Conservation (phyloP, 2,888 invertebrate species). For the Cartodere bifasciata region DNA sequence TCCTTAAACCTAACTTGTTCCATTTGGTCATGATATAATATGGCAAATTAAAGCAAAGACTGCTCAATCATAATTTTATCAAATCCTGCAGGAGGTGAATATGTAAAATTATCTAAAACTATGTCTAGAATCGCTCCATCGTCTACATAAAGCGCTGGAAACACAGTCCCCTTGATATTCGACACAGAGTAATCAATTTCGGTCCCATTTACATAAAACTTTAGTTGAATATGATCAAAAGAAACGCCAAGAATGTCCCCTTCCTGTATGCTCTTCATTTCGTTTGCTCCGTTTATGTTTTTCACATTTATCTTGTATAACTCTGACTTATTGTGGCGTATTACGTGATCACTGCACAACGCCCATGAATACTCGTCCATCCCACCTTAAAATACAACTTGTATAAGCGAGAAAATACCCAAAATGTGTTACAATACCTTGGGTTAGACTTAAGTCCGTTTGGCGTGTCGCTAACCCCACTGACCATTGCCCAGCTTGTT, state of each 20-base stretch:
- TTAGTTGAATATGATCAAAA: slow-evolving; percentile 92
- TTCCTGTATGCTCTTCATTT: slow-evolving; percentile 59
- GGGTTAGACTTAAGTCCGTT: slow-evolving; percentile 73
- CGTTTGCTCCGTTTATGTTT: slow-evolving; percentile 28
- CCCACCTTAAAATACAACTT: slow-evolving; percentile 57
- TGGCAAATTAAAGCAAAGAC: slow-evolving; percentile 87
- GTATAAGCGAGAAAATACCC: neutral
- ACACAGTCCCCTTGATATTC: slow-evolving; percentile 82
- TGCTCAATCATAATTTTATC: slow-evolving; percentile 96
- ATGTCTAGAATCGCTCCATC: slow-evolving; percentile 96
- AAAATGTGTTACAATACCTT: slow-evolving; percentile 36
- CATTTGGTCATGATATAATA: too few species aligned
- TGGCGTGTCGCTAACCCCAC: slow-evolving; percentile 85
- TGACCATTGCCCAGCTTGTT: slow-evolving; percentile 93
- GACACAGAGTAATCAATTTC: slow-evolving; percentile 72
- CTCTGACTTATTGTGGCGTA: slow-evolving; percentile 74
- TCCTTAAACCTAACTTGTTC: too few species aligned
- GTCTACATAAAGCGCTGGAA: slow-evolving; percentile 89
- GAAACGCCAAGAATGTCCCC: slow-evolving; percentile 90
- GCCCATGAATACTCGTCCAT: slow-evolving; percentile 88
- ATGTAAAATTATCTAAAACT: slow-evolving; percentile 78
- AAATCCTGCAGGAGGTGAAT: slow-evolving; percentile 74
- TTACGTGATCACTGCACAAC: slow-evolving; percentile 76
- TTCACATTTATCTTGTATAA: slow-evolving; percentile 40
- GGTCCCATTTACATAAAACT: slow-evolving; percentile 88